A percentile compares a stretch with the other conserved stretches of the same genome.
Evolutionary conservation across 1,140 invertebrate genomes (phyloP).

Genomic region (Drosophila dunni): DNA sequence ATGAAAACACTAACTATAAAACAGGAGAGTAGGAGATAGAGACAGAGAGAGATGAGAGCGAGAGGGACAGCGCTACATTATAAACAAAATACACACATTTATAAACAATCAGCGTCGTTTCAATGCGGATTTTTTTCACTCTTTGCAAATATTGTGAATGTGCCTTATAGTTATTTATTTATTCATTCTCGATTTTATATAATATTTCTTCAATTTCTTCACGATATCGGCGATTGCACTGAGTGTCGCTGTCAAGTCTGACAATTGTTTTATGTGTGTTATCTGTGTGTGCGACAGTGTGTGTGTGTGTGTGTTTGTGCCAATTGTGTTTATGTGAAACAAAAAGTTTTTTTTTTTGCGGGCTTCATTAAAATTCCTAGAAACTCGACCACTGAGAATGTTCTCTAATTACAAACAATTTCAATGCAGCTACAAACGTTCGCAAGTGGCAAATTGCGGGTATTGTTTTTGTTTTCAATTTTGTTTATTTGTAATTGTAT

Average conservation of each 20-base stretch:
- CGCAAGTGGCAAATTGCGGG: slow-evolving; percentile 44
- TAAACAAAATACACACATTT: slow-evolving; percentile 55
- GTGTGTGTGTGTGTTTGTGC: slow-evolving; percentile 20
- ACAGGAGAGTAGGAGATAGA: neutral
- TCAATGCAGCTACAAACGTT: slow-evolving; percentile 40
- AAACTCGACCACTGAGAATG: slow-evolving; percentile 50
- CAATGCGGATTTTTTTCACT: slow-evolving; percentile 12
- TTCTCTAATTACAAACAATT: slow-evolving; percentile 57
- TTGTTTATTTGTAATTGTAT: slow-evolving; percentile 26
- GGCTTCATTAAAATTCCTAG: slow-evolving; percentile 54
- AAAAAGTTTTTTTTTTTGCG: slow-evolving; percentile 42
- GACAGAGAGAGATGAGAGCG: neutral
- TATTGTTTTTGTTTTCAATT: slow-evolving; percentile 47
- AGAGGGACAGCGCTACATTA: neutral
- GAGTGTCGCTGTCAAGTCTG: slow-evolving; percentile 48
- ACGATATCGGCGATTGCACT: slow-evolving; percentile 51
- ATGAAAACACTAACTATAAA: slow-evolving; percentile 50
- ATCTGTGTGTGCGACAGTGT: slow-evolving; percentile 18
- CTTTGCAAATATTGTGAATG: slow-evolving; percentile 28
- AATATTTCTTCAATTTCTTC: slow-evolving; percentile 28
- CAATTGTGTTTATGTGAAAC: slow-evolving; percentile 54
- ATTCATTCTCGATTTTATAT: slow-evolving; percentile 24
- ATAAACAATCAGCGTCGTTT: slow-evolving; percentile 63
- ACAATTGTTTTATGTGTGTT: slow-evolving; percentile 40
- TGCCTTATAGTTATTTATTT: slow-evolving; percentile 26